These are phyloP conservation scores for Apamea crenata DNA, from an alignment of 2,888 invertebrate species.

Conservation along the genomic window DNA sequence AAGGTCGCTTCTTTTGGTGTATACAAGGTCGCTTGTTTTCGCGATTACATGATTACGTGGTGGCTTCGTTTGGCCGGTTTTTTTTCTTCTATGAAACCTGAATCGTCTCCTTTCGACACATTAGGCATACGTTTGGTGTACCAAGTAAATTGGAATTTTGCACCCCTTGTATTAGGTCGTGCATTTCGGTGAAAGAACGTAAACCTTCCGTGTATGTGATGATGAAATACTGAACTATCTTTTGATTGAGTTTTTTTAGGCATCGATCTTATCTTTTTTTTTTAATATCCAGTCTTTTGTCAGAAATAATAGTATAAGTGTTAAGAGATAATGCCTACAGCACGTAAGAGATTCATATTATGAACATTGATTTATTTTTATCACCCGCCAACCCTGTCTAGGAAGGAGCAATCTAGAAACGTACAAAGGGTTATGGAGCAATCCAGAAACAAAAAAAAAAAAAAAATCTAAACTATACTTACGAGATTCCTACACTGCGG, in stretches of 20 bases:
- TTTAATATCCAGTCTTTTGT: not conserved
- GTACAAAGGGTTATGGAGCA: not conserved
- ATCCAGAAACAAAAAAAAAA: not conserved
- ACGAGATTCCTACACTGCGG: not conserved
- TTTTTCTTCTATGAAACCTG: not conserved
- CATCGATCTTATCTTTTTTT: not conserved
- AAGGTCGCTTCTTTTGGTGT: no score
- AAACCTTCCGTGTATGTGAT: not conserved
- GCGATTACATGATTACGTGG: no score
- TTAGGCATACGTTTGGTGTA: not conserved
- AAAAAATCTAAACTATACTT: not conserved
- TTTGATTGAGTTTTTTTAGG: not conserved
- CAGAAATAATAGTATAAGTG: not conserved
- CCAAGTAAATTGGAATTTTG: not conserved
- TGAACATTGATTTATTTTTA: not conserved
- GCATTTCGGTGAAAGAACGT: not conserved
- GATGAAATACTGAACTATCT: not conserved
- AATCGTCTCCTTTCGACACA: not conserved
- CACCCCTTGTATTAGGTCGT: not conserved
- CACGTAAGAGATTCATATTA: not conserved
- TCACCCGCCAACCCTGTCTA: not conserved
- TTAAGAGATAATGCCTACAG: not conserved
- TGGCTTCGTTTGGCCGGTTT: no score
- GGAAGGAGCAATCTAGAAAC: not conserved
- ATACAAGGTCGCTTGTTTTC: no score